Conservation (phyloP, 2,888 invertebrate genomes). For the Megalurothrips usitatus region DNA sequence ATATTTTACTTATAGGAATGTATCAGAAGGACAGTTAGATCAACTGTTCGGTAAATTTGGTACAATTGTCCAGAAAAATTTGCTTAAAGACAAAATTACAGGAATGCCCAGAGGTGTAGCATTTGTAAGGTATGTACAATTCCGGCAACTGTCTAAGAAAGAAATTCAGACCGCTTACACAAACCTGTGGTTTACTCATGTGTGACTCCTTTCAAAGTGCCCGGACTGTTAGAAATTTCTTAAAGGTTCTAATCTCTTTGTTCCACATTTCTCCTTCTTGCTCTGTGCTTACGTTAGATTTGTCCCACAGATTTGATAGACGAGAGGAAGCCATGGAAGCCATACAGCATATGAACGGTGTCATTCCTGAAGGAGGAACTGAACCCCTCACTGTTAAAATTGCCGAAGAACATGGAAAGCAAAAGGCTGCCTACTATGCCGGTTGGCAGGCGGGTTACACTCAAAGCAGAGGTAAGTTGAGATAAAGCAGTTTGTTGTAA, state of each 20-base stretch:
- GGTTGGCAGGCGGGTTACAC: constrained; percentile 65
- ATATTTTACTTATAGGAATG: constrained; percentile 49
- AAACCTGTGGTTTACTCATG: too few relatives aligned
- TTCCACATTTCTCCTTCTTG: constrained; percentile 22
- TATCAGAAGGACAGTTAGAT: constrained; percentile 77
- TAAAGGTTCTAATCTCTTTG: neutral
- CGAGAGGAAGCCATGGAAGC: constrained; percentile 87
- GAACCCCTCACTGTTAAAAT: constrained; percentile 80
- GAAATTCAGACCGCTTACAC: too few relatives aligned
- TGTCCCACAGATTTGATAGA: constrained; percentile 66
- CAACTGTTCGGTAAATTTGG: constrained; percentile 84
- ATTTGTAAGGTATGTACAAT: constrained; percentile 81
- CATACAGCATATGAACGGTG: constrained; percentile 77
- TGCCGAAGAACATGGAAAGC: constrained; percentile 81
- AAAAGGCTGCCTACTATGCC: constrained; percentile 70
- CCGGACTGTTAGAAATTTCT: neutral
- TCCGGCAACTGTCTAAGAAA: too few relatives aligned
- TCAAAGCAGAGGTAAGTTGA: constrained; percentile 42
- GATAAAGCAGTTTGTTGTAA: neutral
- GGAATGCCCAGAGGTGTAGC: constrained; percentile 86
- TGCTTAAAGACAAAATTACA: constrained; percentile 82
- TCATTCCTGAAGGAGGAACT: constrained; percentile 76
- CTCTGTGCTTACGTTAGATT: neutral
- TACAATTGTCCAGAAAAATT: constrained; percentile 85
- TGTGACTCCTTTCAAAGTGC: neutral